Conservation (phyloP, 2,888 invertebrate genomes). For the Oscheius sp. region DNA sequence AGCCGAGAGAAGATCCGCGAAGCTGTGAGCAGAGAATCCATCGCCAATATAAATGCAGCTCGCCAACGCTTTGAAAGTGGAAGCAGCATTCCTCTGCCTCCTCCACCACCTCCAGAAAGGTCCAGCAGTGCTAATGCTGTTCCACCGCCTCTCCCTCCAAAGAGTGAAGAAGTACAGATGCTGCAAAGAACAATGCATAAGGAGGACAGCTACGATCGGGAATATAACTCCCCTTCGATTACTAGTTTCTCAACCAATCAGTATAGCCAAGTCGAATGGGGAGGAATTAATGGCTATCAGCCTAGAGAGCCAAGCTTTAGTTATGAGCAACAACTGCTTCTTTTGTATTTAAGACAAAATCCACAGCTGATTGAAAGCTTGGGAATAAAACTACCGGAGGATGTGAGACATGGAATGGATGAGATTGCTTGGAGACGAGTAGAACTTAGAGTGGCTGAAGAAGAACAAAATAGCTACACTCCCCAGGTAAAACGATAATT, state of each 20-base stretch:
- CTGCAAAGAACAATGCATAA: conserved; percentile 34
- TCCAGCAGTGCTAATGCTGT: conserved; percentile 11
- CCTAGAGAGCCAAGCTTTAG: background rate
- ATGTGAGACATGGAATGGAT: conserved; percentile 5
- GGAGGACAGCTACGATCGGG: conserved; percentile 17
- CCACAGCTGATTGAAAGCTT: conserved; percentile 38
- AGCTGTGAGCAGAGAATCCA: conserved; percentile 41
- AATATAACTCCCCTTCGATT: conserved; percentile 18
- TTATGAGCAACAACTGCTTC: conserved; percentile 46
- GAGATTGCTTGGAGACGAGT: conserved; percentile 26
- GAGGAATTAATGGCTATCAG: conserved; percentile 14
- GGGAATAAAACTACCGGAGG: conserved; percentile 40
- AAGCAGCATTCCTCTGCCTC: background rate
- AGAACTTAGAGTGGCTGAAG: conserved; percentile 10
- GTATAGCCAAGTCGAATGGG: conserved; percentile 26
- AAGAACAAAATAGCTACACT: conserved; percentile 13
- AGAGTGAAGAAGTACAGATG: conserved; percentile 42
- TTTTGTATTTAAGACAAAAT: conserved; percentile 52
- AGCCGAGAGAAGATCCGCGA: conserved; percentile 36
- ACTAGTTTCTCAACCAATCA: conserved; percentile 24
- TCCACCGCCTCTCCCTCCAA: conserved; percentile 43
- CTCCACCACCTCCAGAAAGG: conserved; percentile 43
- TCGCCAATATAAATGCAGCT: conserved; percentile 29
- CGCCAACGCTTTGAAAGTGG: conserved; percentile 31
- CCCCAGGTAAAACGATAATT: conserved; percentile 2